Evolutionary conservation across 2,888 invertebrate genomes (phyloP).

Genomic region (Volucella zonaria): DNA sequence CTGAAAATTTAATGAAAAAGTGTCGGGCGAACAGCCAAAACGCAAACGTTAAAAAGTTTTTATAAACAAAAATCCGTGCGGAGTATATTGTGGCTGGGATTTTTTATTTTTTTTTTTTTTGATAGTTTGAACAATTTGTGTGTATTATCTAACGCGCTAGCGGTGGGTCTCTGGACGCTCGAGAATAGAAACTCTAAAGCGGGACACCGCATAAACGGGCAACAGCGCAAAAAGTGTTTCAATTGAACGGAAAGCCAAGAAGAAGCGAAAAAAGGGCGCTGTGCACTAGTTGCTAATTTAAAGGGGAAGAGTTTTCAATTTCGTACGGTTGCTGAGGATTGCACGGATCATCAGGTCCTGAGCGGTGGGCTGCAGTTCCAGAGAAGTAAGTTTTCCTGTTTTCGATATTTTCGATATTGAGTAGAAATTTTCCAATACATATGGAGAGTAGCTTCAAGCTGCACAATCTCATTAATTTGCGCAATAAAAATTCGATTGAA

Average conservation of each 20-base stretch:
- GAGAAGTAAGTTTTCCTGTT: slow-evolving; percentile 41
- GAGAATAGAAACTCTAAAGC: slow-evolving; percentile 12
- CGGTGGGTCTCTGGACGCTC: slow-evolving; percentile 26
- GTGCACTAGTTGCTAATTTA: slow-evolving; percentile 53
- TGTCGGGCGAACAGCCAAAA: not conserved
- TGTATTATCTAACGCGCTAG: slow-evolving; percentile 62
- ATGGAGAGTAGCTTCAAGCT: slow-evolving; percentile 9
- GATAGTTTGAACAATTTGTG: slow-evolving; percentile 18
- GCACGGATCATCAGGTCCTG: not conserved
- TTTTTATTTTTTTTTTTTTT: slow-evolving; percentile 8
- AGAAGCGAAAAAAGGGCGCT: slow-evolving; percentile 28
- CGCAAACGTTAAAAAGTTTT: slow-evolving; percentile 1
- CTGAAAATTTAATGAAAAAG: not conserved
- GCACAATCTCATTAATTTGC: slow-evolving; percentile 24
- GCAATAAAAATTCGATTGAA: slow-evolving; percentile 31
- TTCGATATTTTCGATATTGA: slow-evolving; percentile 1
- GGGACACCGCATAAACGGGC: slow-evolving; percentile 1
- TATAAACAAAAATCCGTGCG: slow-evolving; percentile 37
- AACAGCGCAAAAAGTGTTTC: not conserved
- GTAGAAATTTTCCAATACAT: slow-evolving; percentile 33
- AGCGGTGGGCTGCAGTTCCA: not conserved
- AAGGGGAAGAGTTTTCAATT: not conserved
- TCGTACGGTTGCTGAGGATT: not conserved
- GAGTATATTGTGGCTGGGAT: slow-evolving; percentile 7
- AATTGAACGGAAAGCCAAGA: not conserved